Conservation (phyloP, 2,888 invertebrate species). For the Pristionchus maxplancki region DNA sequence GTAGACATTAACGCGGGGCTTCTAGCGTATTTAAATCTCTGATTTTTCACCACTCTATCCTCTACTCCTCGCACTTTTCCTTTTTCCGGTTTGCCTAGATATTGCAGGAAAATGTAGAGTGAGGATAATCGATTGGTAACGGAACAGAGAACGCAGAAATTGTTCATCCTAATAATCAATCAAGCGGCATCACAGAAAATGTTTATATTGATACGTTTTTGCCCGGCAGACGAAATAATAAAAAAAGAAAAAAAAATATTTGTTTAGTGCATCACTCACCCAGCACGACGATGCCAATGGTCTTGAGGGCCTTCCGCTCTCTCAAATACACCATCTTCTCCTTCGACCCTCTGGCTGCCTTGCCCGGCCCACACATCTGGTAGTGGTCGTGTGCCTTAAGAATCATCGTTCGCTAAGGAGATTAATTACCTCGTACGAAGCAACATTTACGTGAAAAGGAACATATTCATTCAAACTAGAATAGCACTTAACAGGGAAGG, state of each 20-base stretch:
- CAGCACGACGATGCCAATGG: constrained; percentile 77
- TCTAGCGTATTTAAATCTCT: background rate
- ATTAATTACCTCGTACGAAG: no score
- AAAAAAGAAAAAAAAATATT: no score
- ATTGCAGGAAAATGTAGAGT: background rate
- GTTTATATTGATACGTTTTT: no score
- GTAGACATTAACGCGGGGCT: background rate
- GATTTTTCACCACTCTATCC: background rate
- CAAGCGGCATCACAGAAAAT: no score
- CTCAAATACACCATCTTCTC: constrained; percentile 77
- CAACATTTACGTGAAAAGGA: no score
- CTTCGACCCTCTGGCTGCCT: constrained; percentile 75
- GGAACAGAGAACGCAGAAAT: background rate
- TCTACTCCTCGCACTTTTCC: background rate
- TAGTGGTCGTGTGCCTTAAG: constrained; percentile 70
- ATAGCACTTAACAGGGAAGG: no score
- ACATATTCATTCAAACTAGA: no score
- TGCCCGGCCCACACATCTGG: constrained; percentile 72
- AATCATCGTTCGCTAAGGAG: no score
- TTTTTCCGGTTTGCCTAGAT: constrained; percentile 25
- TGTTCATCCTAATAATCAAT: background rate
- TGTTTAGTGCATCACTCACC: no score
- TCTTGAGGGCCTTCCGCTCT: constrained; percentile 77
- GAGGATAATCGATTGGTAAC: background rate
- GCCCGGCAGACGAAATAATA: no score